phyloP scores from a whole-genome alignment of 1,140 invertebrate species.

The Musca vetustissima region DNA sequence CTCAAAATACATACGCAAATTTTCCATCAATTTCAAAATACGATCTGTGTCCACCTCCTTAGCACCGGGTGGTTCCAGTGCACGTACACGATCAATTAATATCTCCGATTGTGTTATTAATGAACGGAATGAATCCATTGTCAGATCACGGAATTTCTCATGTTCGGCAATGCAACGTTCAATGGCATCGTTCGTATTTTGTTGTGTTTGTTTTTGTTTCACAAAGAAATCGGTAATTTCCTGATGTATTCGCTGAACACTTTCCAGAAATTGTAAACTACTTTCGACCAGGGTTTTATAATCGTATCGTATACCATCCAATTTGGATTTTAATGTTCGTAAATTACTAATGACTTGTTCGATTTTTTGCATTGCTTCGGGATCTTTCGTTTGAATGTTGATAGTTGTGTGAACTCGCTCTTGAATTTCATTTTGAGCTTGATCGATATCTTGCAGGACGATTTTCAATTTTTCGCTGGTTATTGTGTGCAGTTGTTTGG shows the following conservation, averaged over 20 bases:
- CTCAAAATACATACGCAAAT: constrained; percentile 54
- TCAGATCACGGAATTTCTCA: constrained; percentile 52
- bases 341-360: constrained; percentile 59
- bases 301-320: constrained; percentile 69
- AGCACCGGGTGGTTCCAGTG: constrained; percentile 69
- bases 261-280: constrained; percentile 56
- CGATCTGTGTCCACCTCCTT: constrained; percentile 71
- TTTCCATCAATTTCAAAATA: constrained; percentile 65
- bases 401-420: constrained; percentile 65
- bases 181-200: constrained; percentile 30
- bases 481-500: constrained; percentile 61
- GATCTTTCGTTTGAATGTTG: constrained; percentile 59
- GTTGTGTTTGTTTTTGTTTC: constrained; percentile 29
- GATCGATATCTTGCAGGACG: constrained; percentile 71
- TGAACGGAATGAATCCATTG: constrained; percentile 55
- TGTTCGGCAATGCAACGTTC: constrained; percentile 49
- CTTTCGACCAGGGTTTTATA: constrained; percentile 75
- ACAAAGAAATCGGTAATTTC: constrained; percentile 49
- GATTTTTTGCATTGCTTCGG: constrained; percentile 66
- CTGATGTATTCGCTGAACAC: constrained; percentile 42
- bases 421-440: constrained; percentile 71
- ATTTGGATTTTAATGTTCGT: constrained; percentile 55
- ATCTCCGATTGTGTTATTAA: constrained; percentile 54
- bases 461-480: constrained; percentile 59
- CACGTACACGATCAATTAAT: constrained; percentile 51